A percentile compares a stretch with the other conserved stretches of the same genome.
phyloP scores from a whole-genome alignment of 2,797 vertebrate species.

The Gallinago solitaria region DNA sequence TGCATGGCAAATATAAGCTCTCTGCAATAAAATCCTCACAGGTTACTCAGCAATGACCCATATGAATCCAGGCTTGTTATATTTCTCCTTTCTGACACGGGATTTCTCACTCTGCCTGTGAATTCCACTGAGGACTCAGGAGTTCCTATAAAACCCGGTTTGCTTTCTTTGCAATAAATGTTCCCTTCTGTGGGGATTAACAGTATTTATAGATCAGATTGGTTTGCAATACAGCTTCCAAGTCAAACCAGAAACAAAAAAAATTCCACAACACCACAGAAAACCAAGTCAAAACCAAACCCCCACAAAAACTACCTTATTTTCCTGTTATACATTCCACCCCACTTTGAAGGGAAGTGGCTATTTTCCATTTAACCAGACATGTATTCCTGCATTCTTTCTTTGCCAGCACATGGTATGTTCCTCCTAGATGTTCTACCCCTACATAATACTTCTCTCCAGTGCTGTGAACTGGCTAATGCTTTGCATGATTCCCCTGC shows the following conservation, averaged over 20 bases:
- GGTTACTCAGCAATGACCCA: neutral
- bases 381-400: neutral
- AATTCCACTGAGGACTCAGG: neutral
- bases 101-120: neutral
- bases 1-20: neutral
- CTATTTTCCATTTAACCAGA: neutral
- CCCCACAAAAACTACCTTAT: fast-evolving
- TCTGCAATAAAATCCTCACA: neutral
- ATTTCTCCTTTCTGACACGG: neutral
- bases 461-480: neutral
- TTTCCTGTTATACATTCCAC: neutral
- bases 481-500: neutral
- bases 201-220: neutral
- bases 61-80: neutral
- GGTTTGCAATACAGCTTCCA: neutral
- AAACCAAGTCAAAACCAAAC: neutral
- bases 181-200: neutral
- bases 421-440: neutral
- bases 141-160: neutral
- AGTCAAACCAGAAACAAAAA: neutral
- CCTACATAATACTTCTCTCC: neutral
- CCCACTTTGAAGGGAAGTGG: neutral
- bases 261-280: neutral
- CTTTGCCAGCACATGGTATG: neutral
- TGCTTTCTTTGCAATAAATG: neutral